Base-by-base conservation (phyloP, 2,113 vertebrate species). In the Illadopsis cleaveri region DNA sequence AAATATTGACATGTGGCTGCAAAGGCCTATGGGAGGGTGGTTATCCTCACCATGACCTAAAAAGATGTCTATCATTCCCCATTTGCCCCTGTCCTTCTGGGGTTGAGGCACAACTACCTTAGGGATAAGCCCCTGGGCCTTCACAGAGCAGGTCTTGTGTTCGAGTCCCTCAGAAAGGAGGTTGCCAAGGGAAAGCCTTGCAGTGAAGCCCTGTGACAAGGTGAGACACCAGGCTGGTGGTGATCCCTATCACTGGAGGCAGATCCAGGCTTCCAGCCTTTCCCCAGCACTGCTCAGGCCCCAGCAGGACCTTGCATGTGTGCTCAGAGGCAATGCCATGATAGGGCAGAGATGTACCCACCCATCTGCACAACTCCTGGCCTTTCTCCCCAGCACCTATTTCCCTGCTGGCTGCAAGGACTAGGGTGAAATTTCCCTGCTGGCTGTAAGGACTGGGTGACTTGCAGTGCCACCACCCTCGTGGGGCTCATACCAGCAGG, bases 241-340 rank as follows among this genome's bases (percentile, higher is more conserved):
- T 7, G 27, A 44, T 65, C 21, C 6, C 47, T 23, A 0, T 3
- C 25, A 3, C 0, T 2, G 57, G 8, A 82, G 53, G 47, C 33
- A 11, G 8, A 60, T 6, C 7, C 33, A 47, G 62, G 33, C 48
- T 50, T 31, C 40, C 38, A 47, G 37, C 4, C 5, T 42, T 50
- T n/a, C 58, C 33, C 12, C 51, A 83, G 50, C 15, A 12, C 37
- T 25, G 1, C 5, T 30, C 35, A 28, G 31, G 9, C 9, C 21
- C 28, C 38, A 37, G 54, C 28, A 44, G 45, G 22, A n/a, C 16
- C 9, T 56, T 25, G 27, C 31, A 70, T 1, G 11, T 0, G 1
- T 7, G 12, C 48, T 54, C 44, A 37, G 35, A 64, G 64, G 24
- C 31, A 23, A 14, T 0, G 22, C 12, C 28, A 44, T 1, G 27